A percentile compares a stretch with the other conserved stretches of the same genome.
Conservation (phyloP, 2,797 vertebrate genomes). For the Artibeus jamaicensis region DNA sequence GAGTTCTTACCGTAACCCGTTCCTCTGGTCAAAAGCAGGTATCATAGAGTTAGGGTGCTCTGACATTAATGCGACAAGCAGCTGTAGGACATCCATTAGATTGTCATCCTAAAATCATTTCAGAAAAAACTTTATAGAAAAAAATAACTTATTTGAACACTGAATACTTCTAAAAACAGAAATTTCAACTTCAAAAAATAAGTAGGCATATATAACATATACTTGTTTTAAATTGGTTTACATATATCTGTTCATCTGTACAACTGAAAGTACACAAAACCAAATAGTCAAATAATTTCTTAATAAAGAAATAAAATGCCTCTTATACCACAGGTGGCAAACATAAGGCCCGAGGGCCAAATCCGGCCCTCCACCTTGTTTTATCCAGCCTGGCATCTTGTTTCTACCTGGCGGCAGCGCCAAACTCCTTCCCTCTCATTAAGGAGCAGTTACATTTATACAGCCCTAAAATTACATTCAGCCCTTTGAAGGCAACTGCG, state of each 20-base stretch:
- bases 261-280: constrained; percentile 7
- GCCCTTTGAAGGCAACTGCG: too few species aligned
- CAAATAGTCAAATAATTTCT: constrained; percentile 30
- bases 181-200: constrained; percentile 22
- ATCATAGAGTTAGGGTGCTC: constrained; percentile 96
- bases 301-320: constrained; percentile 4
- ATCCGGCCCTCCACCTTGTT: too few species aligned
- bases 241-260: background rate
- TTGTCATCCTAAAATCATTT: constrained; percentile 92
- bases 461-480: too few species aligned
- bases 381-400: too few species aligned
- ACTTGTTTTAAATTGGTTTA: background rate
- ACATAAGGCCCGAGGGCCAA: too few species aligned
- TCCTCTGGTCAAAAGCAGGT: constrained; percentile 97
- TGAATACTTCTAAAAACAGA: constrained; percentile 19
- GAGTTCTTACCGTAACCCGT: constrained; percentile 92
- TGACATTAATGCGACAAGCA: constrained; percentile 97
- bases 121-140: background rate
- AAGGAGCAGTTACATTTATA: too few species aligned
- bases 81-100: constrained; percentile 97
- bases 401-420: too few species aligned
- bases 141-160: constrained; percentile 19
- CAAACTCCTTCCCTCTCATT: too few species aligned
- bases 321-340: background rate
- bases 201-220: background rate